phyloP scores from a whole-genome alignment of 2,888 invertebrate species.

The Petrolisthes manimaculis region DNA sequence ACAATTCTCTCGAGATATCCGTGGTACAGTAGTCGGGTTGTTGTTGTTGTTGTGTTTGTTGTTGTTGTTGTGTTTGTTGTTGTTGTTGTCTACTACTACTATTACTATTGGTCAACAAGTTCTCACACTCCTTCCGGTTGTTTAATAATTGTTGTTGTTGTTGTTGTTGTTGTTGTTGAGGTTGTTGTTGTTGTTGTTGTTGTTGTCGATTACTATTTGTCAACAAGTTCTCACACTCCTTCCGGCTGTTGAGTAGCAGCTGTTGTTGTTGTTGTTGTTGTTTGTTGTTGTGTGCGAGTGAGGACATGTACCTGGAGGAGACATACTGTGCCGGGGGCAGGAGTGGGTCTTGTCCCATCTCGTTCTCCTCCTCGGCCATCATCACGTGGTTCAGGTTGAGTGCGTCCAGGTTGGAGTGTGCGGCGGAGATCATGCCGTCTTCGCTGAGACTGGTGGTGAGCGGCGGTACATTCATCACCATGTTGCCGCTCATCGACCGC shows the following conservation, averaged over 20 bases:
- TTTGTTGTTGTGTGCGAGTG: slow-evolving; percentile 43
- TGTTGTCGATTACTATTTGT: neutral
- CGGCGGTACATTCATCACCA: slow-evolving; percentile 62
- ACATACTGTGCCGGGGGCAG: slow-evolving; percentile 54
- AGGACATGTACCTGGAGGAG: slow-evolving; percentile 54
- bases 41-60: no score
- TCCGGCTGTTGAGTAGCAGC: neutral
- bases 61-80: neutral
- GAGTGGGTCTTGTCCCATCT: slow-evolving; percentile 57
- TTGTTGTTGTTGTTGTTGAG: no score
- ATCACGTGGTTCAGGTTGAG: slow-evolving; percentile 54
- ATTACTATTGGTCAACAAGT: slow-evolving; percentile 23
- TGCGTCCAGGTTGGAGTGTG: slow-evolving; percentile 57
- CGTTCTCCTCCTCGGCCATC: slow-evolving; percentile 60
- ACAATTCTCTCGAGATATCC: slow-evolving; percentile 51
- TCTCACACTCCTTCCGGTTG: slow-evolving; percentile 44
- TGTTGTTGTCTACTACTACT: no score
- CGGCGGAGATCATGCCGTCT: slow-evolving; percentile 57
- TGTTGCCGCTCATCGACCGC: slow-evolving; percentile 65
- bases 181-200: no score
- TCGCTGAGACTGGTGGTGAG: slow-evolving; percentile 63
- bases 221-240: no score
- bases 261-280: neutral
- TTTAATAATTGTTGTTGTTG: no score
- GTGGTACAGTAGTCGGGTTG: slow-evolving; percentile 52